Evolutionary conservation across 2,797 vertebrate genomes (phyloP).

Genomic region (Eulemur coronatus): DNA sequence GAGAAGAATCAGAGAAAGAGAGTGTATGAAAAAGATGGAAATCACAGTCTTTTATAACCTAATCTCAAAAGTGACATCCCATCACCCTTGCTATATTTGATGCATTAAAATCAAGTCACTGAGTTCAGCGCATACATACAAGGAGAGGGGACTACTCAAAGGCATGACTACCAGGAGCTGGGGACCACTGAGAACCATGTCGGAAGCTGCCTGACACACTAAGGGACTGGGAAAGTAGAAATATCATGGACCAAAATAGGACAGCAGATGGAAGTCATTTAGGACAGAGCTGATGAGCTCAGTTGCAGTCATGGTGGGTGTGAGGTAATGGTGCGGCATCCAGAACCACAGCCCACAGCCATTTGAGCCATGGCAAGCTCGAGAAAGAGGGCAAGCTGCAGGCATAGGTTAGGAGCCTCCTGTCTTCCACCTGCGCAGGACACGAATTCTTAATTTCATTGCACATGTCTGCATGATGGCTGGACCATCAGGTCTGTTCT

Average conservation of each 20-base stretch:
- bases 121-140: not conserved
- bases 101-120: not conserved
- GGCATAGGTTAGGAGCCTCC: not conserved
- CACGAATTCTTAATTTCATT: not conserved
- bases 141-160: not conserved
- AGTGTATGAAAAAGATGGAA: not conserved
- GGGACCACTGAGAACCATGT: not conserved
- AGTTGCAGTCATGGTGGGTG: not conserved
- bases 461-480: not conserved
- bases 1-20: not conserved
- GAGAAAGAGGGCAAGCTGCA: not conserved
- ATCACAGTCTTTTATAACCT: not conserved
- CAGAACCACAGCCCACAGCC: not conserved
- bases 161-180: not conserved
- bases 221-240: not conserved
- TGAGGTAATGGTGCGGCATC: rapidly evolving
- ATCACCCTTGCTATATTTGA: not conserved
- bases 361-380: not conserved
- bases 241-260: not conserved
- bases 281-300: not conserved
- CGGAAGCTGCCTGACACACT: not conserved
- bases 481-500: not conserved
- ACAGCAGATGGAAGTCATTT: not conserved
- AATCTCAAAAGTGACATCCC: not conserved
- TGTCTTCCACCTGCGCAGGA: not conserved